These are phyloP conservation scores for Dasypolia templi DNA, from an alignment of 2,888 invertebrate species.

Conservation along the genomic window DNA sequence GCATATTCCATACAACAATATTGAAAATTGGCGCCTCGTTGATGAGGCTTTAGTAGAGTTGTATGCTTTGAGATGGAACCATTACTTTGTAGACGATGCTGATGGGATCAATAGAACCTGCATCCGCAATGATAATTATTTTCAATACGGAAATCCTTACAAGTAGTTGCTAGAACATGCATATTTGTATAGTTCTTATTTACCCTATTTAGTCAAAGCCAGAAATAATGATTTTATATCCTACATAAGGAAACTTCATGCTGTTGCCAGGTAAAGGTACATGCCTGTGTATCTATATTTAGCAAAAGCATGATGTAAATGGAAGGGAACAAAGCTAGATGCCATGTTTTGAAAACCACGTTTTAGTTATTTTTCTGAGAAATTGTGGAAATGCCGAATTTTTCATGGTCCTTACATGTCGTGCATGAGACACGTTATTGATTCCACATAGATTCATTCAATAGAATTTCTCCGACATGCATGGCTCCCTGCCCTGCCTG, in stretches of 20 bases:
- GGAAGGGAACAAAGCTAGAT: not conserved
- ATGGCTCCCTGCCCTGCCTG: slow-evolving; percentile 31
- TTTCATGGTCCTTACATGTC: not conserved
- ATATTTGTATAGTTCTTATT: not conserved
- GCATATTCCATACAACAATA: slow-evolving; percentile 58
- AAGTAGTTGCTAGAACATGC: not conserved
- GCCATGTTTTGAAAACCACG: not conserved
- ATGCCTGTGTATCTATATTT: no score
- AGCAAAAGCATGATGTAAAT: not conserved
- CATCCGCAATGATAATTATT: not conserved
- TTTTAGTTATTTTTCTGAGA: not conserved
- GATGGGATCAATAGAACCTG: not conserved
- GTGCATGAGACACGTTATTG: not conserved
- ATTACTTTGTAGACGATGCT: slow-evolving; percentile 30
- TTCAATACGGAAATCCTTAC: not conserved
- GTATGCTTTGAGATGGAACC: slow-evolving; percentile 29
- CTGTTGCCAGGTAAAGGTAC: no score
- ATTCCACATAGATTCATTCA: slow-evolving; percentile 15
- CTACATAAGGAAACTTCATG: not conserved
- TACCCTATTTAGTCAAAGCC: not conserved
- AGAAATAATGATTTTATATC: not conserved
- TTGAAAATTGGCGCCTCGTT: slow-evolving; percentile 60
- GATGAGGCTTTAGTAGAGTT: slow-evolving; percentile 43
- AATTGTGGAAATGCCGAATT: not conserved
- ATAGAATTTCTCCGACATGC: slow-evolving; percentile 21